These are phyloP conservation scores for Prolemur simus DNA, from an alignment of 2,113 vertebrate species.

Conservation along the genomic window DNA sequence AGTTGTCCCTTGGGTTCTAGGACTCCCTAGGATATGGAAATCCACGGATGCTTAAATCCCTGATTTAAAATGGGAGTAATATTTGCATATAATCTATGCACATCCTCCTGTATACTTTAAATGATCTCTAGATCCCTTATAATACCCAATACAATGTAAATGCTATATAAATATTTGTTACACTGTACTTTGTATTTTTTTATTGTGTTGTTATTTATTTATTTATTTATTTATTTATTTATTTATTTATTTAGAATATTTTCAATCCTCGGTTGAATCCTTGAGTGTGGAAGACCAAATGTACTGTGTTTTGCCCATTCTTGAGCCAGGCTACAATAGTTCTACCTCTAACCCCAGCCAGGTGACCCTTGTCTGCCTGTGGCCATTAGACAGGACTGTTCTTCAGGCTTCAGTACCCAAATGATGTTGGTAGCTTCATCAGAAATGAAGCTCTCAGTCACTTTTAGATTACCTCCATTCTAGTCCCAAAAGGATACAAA, in stretches of 20 bases:
- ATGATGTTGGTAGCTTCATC: background rate
- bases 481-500: background rate
- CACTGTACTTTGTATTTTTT: background rate
- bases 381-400: background rate
- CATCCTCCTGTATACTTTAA: background rate
- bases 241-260: background rate
- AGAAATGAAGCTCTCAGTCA: background rate
- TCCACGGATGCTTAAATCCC: background rate
- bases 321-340: background rate
- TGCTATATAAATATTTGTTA: background rate
- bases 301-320: background rate
- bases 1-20: background rate
- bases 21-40: background rate
- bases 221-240: no score
- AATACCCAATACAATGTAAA: background rate
- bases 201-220: no score
- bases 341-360: background rate
- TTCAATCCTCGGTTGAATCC: background rate
- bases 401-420: background rate
- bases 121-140: background rate
- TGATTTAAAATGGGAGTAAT: background rate
- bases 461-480: background rate
- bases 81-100: background rate
- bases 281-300: background rate
- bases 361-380: background rate